Evolutionary conservation across 2,113 vertebrate species (phyloP).

Genomic region (Electrona antarctica): DNA sequence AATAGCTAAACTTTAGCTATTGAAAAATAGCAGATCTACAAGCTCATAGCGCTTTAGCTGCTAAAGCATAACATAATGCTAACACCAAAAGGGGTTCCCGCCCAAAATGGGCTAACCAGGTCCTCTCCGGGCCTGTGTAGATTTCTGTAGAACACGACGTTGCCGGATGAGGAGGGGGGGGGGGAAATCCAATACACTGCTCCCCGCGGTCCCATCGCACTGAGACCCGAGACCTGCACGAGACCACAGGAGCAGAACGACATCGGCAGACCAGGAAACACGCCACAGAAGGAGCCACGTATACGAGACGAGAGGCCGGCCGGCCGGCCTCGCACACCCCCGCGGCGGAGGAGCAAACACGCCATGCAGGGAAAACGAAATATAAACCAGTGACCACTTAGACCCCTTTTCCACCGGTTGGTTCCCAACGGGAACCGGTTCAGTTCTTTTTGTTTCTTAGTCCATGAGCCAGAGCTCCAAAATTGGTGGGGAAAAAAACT

Average conservation of each 20-base stretch:
- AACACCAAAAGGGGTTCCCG: too few species aligned
- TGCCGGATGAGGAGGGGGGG: conserved; percentile 52
- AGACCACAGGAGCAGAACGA: conserved; percentile 18
- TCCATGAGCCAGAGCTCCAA: neutral
- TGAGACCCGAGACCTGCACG: conserved; percentile 31
- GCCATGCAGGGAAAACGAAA: neutral
- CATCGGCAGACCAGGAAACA: conserved; percentile 9
- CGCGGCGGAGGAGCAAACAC: conserved; percentile 44
- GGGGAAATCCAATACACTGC: conserved; percentile 61
- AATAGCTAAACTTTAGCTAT: too few species aligned
- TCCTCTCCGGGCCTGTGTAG: conserved; percentile 53
- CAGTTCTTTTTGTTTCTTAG: too few species aligned
- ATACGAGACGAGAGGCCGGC: conserved; percentile 5
- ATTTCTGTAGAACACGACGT: conserved; percentile 54
- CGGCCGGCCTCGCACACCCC: conserved; percentile 8
- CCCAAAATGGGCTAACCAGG: too few species aligned
- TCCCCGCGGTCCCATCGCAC: conserved; percentile 38
- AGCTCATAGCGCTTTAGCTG: too few species aligned
- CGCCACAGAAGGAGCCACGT: neutral
- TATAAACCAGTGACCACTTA: too few species aligned
- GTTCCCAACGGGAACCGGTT: too few species aligned
- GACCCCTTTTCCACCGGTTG: too few species aligned
- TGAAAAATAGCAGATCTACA: too few species aligned
- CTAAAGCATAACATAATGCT: too few species aligned
- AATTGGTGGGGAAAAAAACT: too few species aligned